Base-by-base conservation (phyloP, 2,888 invertebrate genomes). In the Lycaena phlaeas region DNA sequence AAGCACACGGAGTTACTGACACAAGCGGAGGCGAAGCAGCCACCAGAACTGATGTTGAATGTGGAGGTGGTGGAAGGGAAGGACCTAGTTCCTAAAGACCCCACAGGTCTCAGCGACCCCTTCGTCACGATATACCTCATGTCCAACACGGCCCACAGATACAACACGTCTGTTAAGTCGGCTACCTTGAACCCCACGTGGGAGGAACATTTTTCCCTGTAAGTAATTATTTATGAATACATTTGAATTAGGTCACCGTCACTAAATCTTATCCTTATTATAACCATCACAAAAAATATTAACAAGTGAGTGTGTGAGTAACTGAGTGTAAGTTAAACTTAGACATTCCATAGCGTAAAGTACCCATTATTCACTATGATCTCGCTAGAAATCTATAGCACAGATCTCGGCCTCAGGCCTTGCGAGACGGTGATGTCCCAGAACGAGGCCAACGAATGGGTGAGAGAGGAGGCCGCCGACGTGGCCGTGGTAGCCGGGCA, bases 131-230 rank as follows among this genome's bases (percentile, higher is more conserved):
- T 98, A 61, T 95, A 91, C 67, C 75, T 95, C 50, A 90, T 91
- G 64, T 93, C 93, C 1, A 89, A 90, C 46, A 88, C 90, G 2
- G 87, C 92, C 1, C 91, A 92, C 58, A 88, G 93, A 45, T 94
- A 93, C 61, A 95, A 94, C 54, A 96, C 98, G 1, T 94, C 95
- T 0, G 97, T 98, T 12, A 97, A 97, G 74, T 87, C 92, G 9
- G 89, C 89, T 53, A 97, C 97, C 0, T 86, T 99, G 18, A 92
- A 92, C 72, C 98, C 98, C 0, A 76, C 89, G 10, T 98, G 98
- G 98, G 97, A 97, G 70, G 98, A 98, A 79, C 95, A 96, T 77
- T 98, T 98, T 75, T 94, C 96, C 62, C 87, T 98, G 96, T 96
- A 85, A 91, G 94, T 76, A 57, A n/a, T n/a, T 46, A 34, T 31